phyloP scores from a whole-genome alignment of 2,888 invertebrate species.

The Nemotelus pantherinus region DNA sequence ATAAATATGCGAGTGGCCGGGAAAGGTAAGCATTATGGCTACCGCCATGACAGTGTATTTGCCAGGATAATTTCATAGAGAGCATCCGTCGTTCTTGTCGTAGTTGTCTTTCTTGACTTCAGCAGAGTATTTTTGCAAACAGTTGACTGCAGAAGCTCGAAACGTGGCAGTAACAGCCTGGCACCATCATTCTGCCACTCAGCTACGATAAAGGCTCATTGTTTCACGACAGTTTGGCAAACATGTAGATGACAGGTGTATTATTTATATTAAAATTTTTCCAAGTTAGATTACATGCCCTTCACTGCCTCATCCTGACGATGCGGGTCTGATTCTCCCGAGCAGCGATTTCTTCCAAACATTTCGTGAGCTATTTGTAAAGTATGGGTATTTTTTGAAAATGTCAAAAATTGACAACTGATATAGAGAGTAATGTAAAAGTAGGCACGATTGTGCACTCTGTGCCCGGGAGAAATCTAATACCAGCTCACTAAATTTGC shows the following conservation, averaged over 20 bases:
- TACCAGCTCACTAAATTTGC: neutral
- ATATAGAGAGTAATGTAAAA: neutral
- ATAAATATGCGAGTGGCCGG: neutral
- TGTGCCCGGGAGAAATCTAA: neutral
- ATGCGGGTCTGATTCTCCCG: neutral
- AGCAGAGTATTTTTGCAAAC: no score
- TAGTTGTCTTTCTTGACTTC: no score
- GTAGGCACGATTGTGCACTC: neutral
- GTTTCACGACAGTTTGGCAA: constrained; percentile 45
- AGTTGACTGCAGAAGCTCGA: neutral
- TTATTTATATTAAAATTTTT: constrained; percentile 51
- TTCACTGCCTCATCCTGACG: neutral
- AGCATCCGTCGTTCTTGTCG: constrained; percentile 5
- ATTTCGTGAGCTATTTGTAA: neutral
- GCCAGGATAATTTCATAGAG: constrained; percentile 23
- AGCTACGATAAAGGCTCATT: constrained; percentile 41
- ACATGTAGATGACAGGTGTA: constrained; percentile 50
- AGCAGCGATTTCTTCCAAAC: neutral
- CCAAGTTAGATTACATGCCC: constrained; percentile 27
- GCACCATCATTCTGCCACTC: constrained; percentile 20
- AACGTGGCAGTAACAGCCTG: neutral
- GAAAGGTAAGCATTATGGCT: constrained; percentile 4
- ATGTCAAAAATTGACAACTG: constrained; percentile 8
- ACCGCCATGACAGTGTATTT: constrained; percentile 40
- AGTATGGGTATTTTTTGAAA: neutral